Evolutionary conservation across 1,140 invertebrate species (phyloP).

Genomic region (Apis cerana): DNA sequence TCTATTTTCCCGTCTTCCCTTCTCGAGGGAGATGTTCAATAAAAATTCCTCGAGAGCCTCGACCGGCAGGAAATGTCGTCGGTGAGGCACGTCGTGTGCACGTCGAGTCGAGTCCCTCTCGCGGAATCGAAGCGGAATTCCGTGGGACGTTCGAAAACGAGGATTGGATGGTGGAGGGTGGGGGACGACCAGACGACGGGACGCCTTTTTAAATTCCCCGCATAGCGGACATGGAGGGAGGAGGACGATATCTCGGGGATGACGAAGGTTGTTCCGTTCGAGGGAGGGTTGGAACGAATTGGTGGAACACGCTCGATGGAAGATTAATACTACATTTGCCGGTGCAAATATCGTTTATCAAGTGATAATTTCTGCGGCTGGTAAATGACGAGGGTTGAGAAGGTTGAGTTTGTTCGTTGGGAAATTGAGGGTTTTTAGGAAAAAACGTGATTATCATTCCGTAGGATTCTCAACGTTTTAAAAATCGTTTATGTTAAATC

Average conservation of each 20-base stretch:
- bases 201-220: conserved; percentile 27
- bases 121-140: conserved; percentile 16
- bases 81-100: neutral
- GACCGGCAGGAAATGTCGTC: conserved; percentile 24
- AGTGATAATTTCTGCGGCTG: neutral
- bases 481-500: too few relatives aligned
- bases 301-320: too few relatives aligned
- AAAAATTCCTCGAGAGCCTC: conserved; percentile 46
- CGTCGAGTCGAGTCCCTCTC: neutral
- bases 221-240: neutral
- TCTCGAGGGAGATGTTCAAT: conserved; percentile 14
- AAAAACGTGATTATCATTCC: too few relatives aligned
- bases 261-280: neutral
- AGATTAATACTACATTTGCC: neutral
- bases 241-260: too few relatives aligned
- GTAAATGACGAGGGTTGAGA: neutral
- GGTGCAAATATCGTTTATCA: neutral
- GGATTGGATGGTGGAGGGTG: neutral
- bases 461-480: too few relatives aligned
- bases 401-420: fast-evolving
- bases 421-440: neutral
- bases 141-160: neutral
- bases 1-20: neutral
- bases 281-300: neutral
- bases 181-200: neutral